Conservation (phyloP, 2,888 invertebrate species). For the Trilocha varians region DNA sequence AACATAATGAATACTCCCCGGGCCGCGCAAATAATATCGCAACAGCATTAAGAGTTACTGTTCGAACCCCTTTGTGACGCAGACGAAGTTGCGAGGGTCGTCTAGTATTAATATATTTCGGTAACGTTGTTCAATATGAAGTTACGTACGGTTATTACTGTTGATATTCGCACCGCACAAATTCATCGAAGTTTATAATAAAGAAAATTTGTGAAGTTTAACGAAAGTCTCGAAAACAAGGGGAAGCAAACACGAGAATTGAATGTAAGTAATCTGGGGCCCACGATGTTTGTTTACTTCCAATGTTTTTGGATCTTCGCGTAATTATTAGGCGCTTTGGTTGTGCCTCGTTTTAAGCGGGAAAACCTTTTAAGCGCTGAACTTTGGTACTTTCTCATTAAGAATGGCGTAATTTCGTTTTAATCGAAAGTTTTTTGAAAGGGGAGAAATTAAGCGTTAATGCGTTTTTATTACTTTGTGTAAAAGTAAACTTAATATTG, state of each 20-base stretch:
- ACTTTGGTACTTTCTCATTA: no score
- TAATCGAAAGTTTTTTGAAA: no score
- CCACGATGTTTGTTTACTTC: neutral
- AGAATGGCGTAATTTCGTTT: no score
- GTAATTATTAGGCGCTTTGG: neutral
- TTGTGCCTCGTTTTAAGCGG: neutral
- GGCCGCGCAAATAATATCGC: no score
- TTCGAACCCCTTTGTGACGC: no score
- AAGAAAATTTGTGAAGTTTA: conserved; percentile 1
- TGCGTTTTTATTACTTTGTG: no score
- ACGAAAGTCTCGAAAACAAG: neutral
- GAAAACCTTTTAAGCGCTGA: no score
- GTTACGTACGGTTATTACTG: neutral
- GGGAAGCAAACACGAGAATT: neutral
- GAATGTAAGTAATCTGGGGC: neutral
- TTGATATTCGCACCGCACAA: neutral
- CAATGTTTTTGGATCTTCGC: neutral
- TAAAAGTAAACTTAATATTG: no score
- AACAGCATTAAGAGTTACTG: no score
- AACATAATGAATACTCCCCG: no score
- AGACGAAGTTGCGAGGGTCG: no score
- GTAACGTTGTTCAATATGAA: neutral
- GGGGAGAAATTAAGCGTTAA: no score
- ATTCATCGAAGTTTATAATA: conserved; percentile 4
- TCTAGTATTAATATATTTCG: neutral